These are phyloP conservation scores for Drosophila grimshawi DNA, from an alignment of 1,140 invertebrate genomes.

Conservation along the genomic window DNA sequence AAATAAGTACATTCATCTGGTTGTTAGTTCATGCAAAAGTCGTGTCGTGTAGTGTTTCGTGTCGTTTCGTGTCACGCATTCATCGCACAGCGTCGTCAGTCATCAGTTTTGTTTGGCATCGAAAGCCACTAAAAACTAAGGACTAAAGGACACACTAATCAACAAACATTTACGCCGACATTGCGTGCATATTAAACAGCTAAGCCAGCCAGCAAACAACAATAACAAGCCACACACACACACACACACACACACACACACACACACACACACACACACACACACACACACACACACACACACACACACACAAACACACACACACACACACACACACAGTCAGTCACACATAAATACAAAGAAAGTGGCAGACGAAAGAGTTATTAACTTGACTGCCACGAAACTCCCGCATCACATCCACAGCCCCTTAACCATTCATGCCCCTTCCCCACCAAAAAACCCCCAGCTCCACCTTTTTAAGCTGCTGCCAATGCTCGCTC, in stretches of 20 bases:
- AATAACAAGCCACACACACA: conserved; percentile 9
- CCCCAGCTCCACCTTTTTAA: not conserved
- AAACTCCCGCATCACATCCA: conserved; percentile 19
- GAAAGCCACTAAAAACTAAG: conserved; percentile 79
- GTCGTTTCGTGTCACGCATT: not conserved
- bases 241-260: conserved; percentile 4
- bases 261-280: conserved; percentile 2
- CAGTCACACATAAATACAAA: not conserved
- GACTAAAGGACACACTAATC: conserved; percentile 78
- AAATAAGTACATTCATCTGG: too few relatives aligned
- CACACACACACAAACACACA: conserved; percentile 5
- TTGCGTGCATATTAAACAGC: conserved; percentile 81
- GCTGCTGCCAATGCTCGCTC: conserved; percentile 36
- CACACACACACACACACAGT: conserved; percentile 4
- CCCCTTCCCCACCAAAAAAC: too few relatives aligned
- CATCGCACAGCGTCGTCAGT: not conserved
- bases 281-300: conserved; percentile 14
- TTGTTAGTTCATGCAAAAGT: not conserved
- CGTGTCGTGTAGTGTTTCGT: not conserved
- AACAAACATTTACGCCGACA: conserved; percentile 83
- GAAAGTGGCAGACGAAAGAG: conserved; percentile 62
- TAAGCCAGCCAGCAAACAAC: conserved; percentile 21
- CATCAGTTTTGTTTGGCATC: conserved; percentile 38
- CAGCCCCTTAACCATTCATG: conserved; percentile 14
- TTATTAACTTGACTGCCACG: conserved; percentile 76